A percentile compares a stretch with the other conserved stretches of the same genome.
Conservation (phyloP, 2,797 vertebrate species). For the Prionace glauca region DNA sequence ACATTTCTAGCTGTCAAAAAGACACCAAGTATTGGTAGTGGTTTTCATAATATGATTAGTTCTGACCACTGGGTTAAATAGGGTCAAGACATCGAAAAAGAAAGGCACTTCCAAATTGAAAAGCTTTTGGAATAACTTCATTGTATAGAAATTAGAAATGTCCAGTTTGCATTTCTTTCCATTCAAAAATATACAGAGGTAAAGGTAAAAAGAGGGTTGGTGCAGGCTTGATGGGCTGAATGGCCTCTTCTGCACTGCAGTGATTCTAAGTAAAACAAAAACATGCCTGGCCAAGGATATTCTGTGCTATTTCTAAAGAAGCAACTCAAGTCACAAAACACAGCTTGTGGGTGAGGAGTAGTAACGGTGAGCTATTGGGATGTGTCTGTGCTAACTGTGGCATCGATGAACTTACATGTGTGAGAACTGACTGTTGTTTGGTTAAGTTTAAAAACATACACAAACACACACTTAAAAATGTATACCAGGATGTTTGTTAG, state of each 20-base stretch:
- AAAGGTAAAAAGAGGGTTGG: not conserved
- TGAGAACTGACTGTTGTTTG: slow-evolving; percentile 15
- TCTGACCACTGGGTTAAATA: not conserved
- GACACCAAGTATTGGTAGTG: not conserved
- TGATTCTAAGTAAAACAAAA: not conserved
- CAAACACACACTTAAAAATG: slow-evolving; percentile 12
- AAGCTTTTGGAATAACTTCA: not conserved
- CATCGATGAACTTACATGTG: not conserved
- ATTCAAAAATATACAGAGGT: not conserved
- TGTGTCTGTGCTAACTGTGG: not conserved
- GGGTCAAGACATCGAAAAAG: not conserved
- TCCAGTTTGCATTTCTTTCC: not conserved
- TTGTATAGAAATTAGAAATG: not conserved
- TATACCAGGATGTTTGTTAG: not conserved
- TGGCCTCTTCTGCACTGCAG: too few relatives aligned
- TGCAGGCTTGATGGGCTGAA: too few relatives aligned
- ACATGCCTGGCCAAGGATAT: not conserved
- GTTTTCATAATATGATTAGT: slow-evolving; percentile 22
- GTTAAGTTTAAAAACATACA: slow-evolving; percentile 20
- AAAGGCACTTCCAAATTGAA: not conserved
- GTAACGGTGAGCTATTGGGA: not conserved
- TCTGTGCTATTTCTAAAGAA: not conserved
- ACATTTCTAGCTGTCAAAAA: not conserved
- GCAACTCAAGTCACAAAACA: not conserved
- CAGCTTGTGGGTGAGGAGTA: not conserved